Percentiles rank a stretch among this genome's conserved stretches.
These are phyloP conservation scores for Nylanderia fulva DNA, from an alignment of 1,140 invertebrate genomes.

Conservation along the genomic window DNA sequence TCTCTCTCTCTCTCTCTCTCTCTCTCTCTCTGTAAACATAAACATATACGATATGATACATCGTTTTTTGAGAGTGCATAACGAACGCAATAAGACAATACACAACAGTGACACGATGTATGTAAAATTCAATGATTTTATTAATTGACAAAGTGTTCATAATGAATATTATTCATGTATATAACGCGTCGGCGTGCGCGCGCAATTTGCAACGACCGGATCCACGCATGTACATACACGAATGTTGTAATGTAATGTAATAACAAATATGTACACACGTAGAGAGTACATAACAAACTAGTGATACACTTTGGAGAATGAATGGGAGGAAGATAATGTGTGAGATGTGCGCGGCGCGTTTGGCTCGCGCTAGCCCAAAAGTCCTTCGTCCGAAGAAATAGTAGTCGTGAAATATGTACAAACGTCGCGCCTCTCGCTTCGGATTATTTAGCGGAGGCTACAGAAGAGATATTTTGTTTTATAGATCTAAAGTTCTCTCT, in stretches of 20 bases:
- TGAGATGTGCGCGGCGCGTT: constrained; percentile 22
- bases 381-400: constrained; percentile 27
- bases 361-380: constrained; percentile 18
- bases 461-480: constrained; percentile 63
- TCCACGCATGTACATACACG: constrained; percentile 69
- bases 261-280: constrained; percentile 85
- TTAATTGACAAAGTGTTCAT: constrained; percentile 86
- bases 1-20: too few species aligned
- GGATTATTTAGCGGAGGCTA: constrained; percentile 60
- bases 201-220: constrained; percentile 68
- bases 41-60: neutral
- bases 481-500: constrained; percentile 45
- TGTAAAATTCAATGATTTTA: constrained; percentile 85
- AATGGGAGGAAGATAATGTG: constrained; percentile 69
- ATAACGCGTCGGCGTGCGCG: constrained; percentile 56
- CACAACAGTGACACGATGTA: constrained; percentile 61
- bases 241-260: constrained; percentile 74
- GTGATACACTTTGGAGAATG: constrained; percentile 82
- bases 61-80: constrained; percentile 25
- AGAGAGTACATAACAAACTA: constrained; percentile 84
- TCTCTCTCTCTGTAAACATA: neutral
- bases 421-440: constrained; percentile 52
- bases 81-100: constrained; percentile 37
- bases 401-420: constrained; percentile 63
- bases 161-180: constrained; percentile 84